A percentile compares a stretch with the other conserved stretches of the same genome.
These are phyloP conservation scores for Brachyhypopomus gauderio DNA, from an alignment of 2,113 vertebrate genomes.

Conservation along the genomic window DNA sequence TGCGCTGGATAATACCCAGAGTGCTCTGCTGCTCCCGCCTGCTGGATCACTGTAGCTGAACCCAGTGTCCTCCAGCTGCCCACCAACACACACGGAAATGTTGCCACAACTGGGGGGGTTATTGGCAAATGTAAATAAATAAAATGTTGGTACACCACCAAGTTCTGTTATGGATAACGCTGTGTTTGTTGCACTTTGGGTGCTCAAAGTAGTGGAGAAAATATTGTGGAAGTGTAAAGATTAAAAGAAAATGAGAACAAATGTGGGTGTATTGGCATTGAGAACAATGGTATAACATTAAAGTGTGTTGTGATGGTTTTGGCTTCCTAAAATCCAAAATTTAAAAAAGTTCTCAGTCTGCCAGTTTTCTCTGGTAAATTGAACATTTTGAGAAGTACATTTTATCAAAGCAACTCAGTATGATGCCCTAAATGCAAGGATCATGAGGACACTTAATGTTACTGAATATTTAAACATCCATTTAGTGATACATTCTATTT, in stretches of 20 bases:
- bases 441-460: too few species aligned
- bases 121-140: slow-evolving; percentile 5
- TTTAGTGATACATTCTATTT: too few species aligned
- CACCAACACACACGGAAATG: slow-evolving; percentile 23
- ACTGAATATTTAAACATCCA: too few species aligned
- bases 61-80: slow-evolving; percentile 3
- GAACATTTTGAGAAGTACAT: neutral
- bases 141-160: slow-evolving; percentile 6
- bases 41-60: neutral
- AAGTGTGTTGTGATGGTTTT: too few species aligned
- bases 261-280: neutral
- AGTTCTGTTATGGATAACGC: slow-evolving; percentile 19
- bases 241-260: neutral
- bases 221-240: neutral
- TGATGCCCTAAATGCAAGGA: too few species aligned
- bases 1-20: slow-evolving; percentile 6
- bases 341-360: neutral
- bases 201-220: slow-evolving; percentile 25
- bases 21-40: neutral
- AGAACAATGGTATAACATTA: too few species aligned
- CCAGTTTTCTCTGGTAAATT: neutral
- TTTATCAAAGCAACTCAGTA: neutral
- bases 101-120: slow-evolving; percentile 1
- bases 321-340: too few species aligned
- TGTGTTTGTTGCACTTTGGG: slow-evolving; percentile 7